Conservation (phyloP, 1,140 invertebrate genomes). For the Semibalanus balanoides region DNA sequence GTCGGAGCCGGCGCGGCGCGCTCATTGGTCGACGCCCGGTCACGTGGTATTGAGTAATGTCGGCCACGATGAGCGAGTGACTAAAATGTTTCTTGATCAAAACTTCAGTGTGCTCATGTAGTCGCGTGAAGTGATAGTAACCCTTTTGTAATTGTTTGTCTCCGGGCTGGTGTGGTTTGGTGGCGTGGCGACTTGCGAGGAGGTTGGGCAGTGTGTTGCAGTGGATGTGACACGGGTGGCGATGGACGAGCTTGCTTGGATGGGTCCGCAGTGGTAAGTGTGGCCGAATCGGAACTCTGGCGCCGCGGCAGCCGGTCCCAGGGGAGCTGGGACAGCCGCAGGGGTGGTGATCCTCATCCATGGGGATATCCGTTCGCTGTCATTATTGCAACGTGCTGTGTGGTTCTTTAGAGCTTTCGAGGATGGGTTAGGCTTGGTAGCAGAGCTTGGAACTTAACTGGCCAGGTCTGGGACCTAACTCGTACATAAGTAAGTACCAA, state of each 20-base stretch:
- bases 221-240: not conserved
- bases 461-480: too few relatives aligned
- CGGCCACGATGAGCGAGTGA: not conserved
- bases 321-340: too few relatives aligned
- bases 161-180: not conserved
- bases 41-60: conserved; percentile 2
- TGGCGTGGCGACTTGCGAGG: not conserved
- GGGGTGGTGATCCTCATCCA: too few relatives aligned
- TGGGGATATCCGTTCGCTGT: too few relatives aligned
- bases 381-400: too few relatives aligned
- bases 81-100: conserved; percentile 2
- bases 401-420: too few relatives aligned
- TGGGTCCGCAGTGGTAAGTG: not conserved
- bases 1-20: not conserved
- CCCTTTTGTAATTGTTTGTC: not conserved
- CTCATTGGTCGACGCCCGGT: not conserved
- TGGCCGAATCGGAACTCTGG: too few relatives aligned
- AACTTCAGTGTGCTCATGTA: conserved; percentile 2
- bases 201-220: not conserved
- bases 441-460: too few relatives aligned
- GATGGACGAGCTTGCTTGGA: not conserved
- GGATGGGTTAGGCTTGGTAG: too few relatives aligned
- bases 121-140: not conserved
- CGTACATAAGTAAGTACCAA: too few relatives aligned
- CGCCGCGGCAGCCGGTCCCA: too few relatives aligned